Evolutionary conservation across 2,888 invertebrate genomes (phyloP).

Genomic region (Nomada fabriciana): DNA sequence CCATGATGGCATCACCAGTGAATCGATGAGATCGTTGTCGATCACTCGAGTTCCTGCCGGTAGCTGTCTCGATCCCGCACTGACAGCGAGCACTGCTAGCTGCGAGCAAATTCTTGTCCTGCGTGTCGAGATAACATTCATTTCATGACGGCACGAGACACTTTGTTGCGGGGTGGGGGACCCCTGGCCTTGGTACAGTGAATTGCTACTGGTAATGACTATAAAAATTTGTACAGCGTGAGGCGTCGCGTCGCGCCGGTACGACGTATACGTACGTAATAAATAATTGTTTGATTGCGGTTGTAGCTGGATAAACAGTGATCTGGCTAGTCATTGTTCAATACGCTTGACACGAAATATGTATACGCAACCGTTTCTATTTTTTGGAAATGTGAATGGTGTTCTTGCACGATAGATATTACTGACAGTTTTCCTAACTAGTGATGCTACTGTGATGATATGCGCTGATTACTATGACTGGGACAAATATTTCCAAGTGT

Average conservation of each 20-base stretch:
- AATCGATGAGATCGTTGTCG: neutral
- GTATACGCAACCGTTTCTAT: too few relatives aligned
- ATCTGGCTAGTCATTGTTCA: neutral
- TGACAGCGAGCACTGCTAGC: neutral
- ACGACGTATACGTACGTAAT: neutral
- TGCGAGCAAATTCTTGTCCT: neutral
- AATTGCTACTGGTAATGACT: neutral
- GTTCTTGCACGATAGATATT: too few relatives aligned
- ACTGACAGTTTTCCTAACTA: too few relatives aligned
- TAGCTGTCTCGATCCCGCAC: neutral
- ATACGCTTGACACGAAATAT: too few relatives aligned
- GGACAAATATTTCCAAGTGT: too few relatives aligned
- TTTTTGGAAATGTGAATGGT: too few relatives aligned
- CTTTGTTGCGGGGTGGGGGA: neutral
- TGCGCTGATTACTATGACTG: too few relatives aligned
- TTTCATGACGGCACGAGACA: neutral
- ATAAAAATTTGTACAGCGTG: neutral
- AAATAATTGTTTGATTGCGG: neutral
- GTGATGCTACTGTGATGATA: too few relatives aligned
- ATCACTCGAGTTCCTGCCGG: neutral
- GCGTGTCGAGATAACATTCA: neutral
- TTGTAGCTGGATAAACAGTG: neutral
- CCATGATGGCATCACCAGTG: neutral
- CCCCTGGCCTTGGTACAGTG: neutral
- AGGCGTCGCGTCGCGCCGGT: rapidly evolving